Base-by-base conservation (phyloP, 1,140 invertebrate species). In the Aricia agestis region DNA sequence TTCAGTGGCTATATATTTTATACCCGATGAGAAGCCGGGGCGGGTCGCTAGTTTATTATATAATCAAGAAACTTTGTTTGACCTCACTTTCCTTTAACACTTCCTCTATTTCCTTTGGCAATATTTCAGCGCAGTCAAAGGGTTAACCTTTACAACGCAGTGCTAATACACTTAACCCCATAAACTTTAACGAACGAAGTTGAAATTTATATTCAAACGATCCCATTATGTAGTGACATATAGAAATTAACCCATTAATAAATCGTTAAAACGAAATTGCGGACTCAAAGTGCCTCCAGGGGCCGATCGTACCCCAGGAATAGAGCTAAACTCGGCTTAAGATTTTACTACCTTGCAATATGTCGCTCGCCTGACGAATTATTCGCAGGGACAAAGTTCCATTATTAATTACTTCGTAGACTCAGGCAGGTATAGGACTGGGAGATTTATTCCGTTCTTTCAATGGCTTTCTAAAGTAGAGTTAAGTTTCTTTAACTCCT, bases 341-440 rank as follows among this genome's bases (percentile, higher is more conserved):
- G 82, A 85, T 80, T 81, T 78, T 59, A 66, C 61, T 78, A 81
- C 73, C 82, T 81, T 25, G 72, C 78, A 82, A 80, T 80, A 81
- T 85, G 82, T 83, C 78, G 77, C 71, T 84, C 73, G 76, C 72
- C 76, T 76, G 77, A 82, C 76, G 77, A 74, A 78, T 79, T 79
- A 77, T 74, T 74, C 59, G 66, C 58, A 70, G 69, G 76, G 76
- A 73, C 42, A 59, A 68, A 72, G 70, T 73, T 74, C 58, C 68
- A 67, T 78, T 77, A 76, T 76, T 75, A 78, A 77, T 63, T 63
- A 63, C 10, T 72, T 75, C 11, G 45, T 42, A 59, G 58, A 18
- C 9, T 6, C 59, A 70, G 68, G 59, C 61, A 42, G 61, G 58
- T 68, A 68, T 58, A 57, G 58, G 31, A 57, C 19, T 57, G 67